Conservation (phyloP, 2,113 vertebrate genomes). For the Gadus macrocephalus region DNA sequence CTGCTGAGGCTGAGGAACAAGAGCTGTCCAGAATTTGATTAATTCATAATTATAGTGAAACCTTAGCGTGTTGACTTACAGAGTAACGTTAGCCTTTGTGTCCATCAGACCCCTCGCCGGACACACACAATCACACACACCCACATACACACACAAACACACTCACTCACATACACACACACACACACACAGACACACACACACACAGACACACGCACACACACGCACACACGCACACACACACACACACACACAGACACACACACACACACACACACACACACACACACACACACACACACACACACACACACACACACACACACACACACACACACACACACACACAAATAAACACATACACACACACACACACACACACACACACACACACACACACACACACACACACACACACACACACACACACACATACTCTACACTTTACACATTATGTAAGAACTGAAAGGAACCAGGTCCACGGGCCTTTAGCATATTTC, state of each 20-base stretch:
- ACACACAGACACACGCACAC: neutral
- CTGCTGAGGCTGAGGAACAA: too few relatives aligned
- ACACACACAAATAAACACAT: neutral
- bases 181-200: too few relatives aligned
- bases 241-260: neutral
- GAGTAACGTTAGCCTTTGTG: too few relatives aligned
- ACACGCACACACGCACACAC: too few relatives aligned
- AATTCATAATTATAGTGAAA: too few relatives aligned
- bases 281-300: neutral
- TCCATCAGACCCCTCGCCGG: too few relatives aligned
- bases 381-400: neutral
- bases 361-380: too few relatives aligned
- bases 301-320: too few relatives aligned
- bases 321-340: neutral
- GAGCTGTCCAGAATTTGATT: too few relatives aligned
- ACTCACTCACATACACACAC: neutral
- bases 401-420: too few relatives aligned
- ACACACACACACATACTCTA: neutral
- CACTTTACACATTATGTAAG: neutral
- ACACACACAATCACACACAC: neutral
- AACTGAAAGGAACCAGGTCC: constrained; percentile 34
- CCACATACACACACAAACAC: too few relatives aligned
- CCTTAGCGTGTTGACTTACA: too few relatives aligned
- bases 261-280: neutral
- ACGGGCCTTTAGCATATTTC: constrained; percentile 44